A percentile compares a stretch with the other conserved stretches of the same genome.
These are phyloP conservation scores for Scopus umbretta DNA, from an alignment of 2,113 vertebrate genomes.

Conservation along the genomic window DNA sequence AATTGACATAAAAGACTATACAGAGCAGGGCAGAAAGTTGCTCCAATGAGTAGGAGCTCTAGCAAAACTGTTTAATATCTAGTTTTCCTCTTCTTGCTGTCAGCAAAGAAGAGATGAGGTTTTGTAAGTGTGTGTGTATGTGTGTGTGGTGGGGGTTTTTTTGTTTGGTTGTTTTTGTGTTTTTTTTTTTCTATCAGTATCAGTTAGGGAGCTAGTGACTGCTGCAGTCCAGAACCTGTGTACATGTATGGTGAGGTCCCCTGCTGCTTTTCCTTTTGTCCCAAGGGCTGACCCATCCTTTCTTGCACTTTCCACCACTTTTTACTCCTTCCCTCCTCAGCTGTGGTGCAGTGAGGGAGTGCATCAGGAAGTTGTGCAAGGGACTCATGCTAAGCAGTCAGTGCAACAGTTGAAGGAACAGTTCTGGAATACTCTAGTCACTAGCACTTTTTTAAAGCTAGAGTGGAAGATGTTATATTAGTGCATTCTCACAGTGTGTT, in stretches of 20 bases:
- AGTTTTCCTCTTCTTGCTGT: background rate
- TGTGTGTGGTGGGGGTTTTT: no score
- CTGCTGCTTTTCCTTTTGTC: background rate
- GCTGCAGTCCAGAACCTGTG: background rate
- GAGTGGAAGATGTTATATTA: background rate
- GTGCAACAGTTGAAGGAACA: background rate
- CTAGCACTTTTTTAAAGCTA: background rate
- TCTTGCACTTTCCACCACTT: background rate
- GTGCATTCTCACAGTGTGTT: background rate
- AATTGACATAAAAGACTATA: background rate
- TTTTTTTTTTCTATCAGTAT: background rate
- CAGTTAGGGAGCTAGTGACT: background rate
- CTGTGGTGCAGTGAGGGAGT: no score
- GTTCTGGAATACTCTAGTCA: background rate
- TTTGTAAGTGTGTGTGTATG: background rate
- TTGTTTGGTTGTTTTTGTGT: no score
- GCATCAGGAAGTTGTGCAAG: background rate
- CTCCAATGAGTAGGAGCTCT: background rate
- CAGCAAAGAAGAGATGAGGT: background rate
- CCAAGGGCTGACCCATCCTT: background rate
- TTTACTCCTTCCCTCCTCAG: background rate
- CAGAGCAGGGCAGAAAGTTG: background rate
- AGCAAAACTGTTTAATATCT: background rate
- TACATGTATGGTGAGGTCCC: accelerated
- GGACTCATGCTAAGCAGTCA: background rate